Evolutionary conservation across 2,888 invertebrate genomes (phyloP).

Genomic region (Hofmannophila pseudospretella): DNA sequence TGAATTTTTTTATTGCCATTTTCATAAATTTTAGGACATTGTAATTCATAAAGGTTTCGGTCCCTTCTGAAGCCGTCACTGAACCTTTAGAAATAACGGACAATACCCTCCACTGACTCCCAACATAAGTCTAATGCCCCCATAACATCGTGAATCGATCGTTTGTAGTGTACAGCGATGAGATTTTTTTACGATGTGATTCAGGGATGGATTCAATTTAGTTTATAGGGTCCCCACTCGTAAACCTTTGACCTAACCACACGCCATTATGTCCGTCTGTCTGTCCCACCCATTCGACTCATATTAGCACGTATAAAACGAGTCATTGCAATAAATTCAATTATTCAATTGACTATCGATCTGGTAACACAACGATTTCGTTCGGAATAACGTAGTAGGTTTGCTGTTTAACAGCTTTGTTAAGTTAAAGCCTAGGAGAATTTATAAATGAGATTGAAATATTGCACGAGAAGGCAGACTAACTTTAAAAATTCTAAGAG

Average conservation of each 20-base stretch:
- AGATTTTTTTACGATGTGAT: constrained; percentile 62
- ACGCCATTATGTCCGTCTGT: constrained; percentile 28
- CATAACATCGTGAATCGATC: constrained; percentile 40
- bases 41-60: too few species aligned
- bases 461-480: too few species aligned
- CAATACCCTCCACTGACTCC: too few species aligned
- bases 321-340: constrained; percentile 16
- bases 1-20: too few species aligned
- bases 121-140: constrained; percentile 8
- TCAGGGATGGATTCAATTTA: constrained; percentile 68
- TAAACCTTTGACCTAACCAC: constrained; percentile 66
- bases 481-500: too few species aligned
- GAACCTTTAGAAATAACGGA: too few species aligned
- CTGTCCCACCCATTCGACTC: constrained; percentile 23
- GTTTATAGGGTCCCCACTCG: constrained; percentile 49
- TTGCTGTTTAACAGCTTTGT: too few species aligned
- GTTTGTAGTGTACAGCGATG: constrained; percentile 48
- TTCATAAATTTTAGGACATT: too few species aligned
- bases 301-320: constrained; percentile 38
- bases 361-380: constrained; percentile 6
- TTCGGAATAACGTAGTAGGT: too few species aligned
- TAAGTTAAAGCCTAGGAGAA: too few species aligned
- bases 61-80: too few species aligned
- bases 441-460: too few species aligned
- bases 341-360: constrained; percentile 22